Conservation (phyloP, 2,888 invertebrate species). For the Melangyna quadrimaculata region DNA sequence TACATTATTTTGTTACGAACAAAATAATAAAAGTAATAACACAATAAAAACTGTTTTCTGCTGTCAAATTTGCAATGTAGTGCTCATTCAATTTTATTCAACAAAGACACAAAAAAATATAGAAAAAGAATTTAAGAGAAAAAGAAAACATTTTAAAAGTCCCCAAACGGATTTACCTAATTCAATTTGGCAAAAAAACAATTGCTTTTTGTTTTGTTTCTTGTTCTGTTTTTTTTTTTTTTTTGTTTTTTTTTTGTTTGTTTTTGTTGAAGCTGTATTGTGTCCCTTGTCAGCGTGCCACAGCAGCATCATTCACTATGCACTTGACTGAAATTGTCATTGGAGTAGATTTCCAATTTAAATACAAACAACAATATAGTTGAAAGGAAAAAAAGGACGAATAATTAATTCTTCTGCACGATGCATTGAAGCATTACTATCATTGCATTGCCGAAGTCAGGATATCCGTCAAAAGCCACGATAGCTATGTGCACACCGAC, state of each 20-base stretch:
- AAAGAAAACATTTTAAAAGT: slow-evolving; percentile 20
- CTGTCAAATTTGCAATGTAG: slow-evolving; percentile 27
- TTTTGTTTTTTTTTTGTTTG: background rate
- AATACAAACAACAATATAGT: background rate
- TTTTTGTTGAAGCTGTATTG: background rate
- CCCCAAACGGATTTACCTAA: slow-evolving; percentile 53
- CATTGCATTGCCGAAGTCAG: slow-evolving; percentile 35
- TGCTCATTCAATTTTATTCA: slow-evolving; percentile 32
- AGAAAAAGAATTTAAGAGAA: background rate
- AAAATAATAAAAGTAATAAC: background rate
- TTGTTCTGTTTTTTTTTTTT: background rate
- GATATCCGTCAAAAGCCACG: slow-evolving; percentile 21
- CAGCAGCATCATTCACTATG: slow-evolving; percentile 12
- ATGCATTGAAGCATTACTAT: slow-evolving; percentile 56
- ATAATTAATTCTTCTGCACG: slow-evolving; percentile 53
- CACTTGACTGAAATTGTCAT: slow-evolving; percentile 50
- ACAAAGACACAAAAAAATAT: background rate
- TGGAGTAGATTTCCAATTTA: slow-evolving; percentile 21
- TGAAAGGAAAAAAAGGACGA: slow-evolving; percentile 19
- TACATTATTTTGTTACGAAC: background rate
- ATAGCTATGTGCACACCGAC: background rate
- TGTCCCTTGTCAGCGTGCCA: background rate
- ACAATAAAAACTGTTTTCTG: background rate
- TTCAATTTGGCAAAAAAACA: slow-evolving; percentile 53
- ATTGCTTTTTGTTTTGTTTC: slow-evolving; percentile 35